Conservation (phyloP, 2,113 vertebrate species). For the Nothocercus nigrocapillus region DNA sequence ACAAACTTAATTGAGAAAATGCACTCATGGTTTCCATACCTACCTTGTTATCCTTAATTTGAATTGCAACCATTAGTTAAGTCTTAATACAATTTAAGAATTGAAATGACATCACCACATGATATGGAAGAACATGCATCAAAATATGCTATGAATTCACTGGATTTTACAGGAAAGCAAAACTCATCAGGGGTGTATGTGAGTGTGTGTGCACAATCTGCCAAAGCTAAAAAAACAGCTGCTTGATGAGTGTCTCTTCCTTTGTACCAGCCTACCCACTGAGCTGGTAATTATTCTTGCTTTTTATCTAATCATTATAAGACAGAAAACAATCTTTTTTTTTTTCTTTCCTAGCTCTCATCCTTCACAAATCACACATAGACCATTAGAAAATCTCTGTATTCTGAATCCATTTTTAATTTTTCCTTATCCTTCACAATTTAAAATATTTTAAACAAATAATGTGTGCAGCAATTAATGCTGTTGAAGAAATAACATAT, state of each 20-base stretch:
- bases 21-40: conserved; percentile 48
- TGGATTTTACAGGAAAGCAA: conserved; percentile 53
- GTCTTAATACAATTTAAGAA: conserved; percentile 43
- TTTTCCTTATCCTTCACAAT: not conserved
- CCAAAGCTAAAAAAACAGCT: conserved; percentile 53
- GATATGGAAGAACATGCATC: conserved; percentile 28
- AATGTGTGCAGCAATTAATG: not conserved
- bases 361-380: not conserved
- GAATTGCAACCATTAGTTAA: conserved; percentile 60
- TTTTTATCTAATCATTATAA: conserved; percentile 68
- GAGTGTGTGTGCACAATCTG: conserved; percentile 28
- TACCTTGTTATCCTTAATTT: conserved; percentile 67
- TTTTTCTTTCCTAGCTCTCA: not conserved
- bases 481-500: not conserved
- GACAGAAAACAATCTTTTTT: conserved; percentile 49
- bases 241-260: conserved; percentile 59
- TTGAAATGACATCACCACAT: conserved; percentile 14
- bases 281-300: conserved; percentile 71
- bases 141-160: conserved; percentile 41
- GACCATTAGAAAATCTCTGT: not conserved
- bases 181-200: conserved; percentile 11
- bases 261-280: conserved; percentile 59
- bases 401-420: not conserved
- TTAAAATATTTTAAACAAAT: not conserved
- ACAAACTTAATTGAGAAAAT: conserved; percentile 63